phyloP scores from a whole-genome alignment of 2,113 vertebrate genomes.

The Vicugna pacos region DNA sequence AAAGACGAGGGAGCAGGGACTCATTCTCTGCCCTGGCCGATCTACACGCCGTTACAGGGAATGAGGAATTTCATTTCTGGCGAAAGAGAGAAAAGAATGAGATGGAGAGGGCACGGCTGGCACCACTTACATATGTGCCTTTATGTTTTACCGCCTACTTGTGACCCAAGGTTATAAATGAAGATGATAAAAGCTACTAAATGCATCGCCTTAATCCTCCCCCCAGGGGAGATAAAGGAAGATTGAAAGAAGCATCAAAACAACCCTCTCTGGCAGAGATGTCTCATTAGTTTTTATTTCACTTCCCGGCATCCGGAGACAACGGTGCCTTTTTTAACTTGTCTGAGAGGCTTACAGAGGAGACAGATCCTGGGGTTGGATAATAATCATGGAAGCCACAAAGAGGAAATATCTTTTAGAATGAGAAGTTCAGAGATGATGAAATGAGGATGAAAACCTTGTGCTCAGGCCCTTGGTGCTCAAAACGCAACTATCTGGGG shows the following conservation, averaged over 20 bases:
- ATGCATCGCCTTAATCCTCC: not conserved
- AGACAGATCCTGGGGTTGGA: not conserved
- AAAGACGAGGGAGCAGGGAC: not conserved
- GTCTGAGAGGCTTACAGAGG: conserved; percentile 38
- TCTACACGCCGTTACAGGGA: not conserved
- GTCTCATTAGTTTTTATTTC: conserved; percentile 52
- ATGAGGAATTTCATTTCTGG: not conserved
- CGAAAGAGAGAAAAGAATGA: not conserved
- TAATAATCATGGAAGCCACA: not conserved
- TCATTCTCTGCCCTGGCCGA: not conserved
- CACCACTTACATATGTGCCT: not conserved
- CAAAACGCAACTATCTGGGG: too few species aligned
- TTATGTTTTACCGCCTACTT: not conserved
- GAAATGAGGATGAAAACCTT: not conserved
- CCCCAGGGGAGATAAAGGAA: not conserved
- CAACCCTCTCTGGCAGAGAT: not conserved
- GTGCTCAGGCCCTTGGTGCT: not conserved
- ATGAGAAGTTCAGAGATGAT: not conserved
- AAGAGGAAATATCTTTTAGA: not conserved
- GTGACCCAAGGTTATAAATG: conserved; percentile 45
- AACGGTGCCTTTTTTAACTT: not conserved
- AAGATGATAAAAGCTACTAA: conserved; percentile 28
- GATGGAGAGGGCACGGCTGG: not conserved
- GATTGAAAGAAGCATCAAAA: not conserved
- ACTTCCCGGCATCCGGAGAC: conserved; percentile 28